Conservation (phyloP, 2,888 invertebrate species). For the Oxystoma pomonae region DNA sequence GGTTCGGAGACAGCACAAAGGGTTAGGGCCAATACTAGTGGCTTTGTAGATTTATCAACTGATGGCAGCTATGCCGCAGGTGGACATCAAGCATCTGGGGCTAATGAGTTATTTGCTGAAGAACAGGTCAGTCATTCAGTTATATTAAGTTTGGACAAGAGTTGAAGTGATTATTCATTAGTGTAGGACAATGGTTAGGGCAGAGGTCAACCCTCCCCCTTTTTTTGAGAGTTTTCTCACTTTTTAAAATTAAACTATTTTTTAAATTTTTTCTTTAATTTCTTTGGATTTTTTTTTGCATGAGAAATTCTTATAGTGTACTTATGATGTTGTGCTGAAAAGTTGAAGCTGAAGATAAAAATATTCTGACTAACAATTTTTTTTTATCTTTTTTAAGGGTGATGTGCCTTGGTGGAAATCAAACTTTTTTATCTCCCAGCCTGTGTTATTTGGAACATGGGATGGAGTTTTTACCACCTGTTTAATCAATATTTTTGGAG, state of each 20-base stretch:
- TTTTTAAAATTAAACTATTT: too few relatives aligned
- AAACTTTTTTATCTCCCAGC: constrained; percentile 94
- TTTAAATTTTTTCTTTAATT: too few relatives aligned
- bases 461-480: constrained; percentile 98
- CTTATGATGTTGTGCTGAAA: too few relatives aligned
- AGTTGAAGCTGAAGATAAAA: too few relatives aligned
- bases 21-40: constrained; percentile 61
- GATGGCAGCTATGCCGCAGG: constrained; percentile 73
- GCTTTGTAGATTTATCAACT: constrained; percentile 72
- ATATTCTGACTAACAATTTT: not conserved
- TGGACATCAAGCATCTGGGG: constrained; percentile 80
- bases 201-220: too few relatives aligned
- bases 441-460: constrained; percentile 95
- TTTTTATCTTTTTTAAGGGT: constrained; percentile 52
- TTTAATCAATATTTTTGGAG: constrained; percentile 95
- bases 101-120: constrained; percentile 88
- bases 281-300: too few relatives aligned
- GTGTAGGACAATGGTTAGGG: too few relatives aligned
- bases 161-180: too few relatives aligned
- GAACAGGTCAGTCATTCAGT: constrained; percentile 78
- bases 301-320: too few relatives aligned
- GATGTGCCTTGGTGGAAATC: constrained; percentile 94
- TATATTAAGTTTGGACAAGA: too few relatives aligned
- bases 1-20: constrained; percentile 48
- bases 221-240: too few relatives aligned